phyloP scores from a whole-genome alignment of 2,888 invertebrate species.

The Cynaeus angustus region DNA sequence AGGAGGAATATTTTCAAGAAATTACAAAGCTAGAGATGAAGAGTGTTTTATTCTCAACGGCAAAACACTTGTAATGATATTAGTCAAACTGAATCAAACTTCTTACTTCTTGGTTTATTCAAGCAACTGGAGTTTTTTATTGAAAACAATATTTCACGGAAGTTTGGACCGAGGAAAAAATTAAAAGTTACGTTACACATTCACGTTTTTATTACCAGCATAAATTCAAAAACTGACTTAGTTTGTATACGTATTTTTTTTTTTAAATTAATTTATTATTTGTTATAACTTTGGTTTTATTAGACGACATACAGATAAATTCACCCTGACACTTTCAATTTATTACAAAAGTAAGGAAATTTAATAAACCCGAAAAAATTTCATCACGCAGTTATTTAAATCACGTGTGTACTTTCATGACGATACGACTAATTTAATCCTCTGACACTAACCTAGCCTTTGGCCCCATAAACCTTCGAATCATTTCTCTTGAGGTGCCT shows the following conservation, averaged over 20 bases:
- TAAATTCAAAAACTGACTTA: not conserved
- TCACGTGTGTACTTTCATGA: constrained; percentile 8
- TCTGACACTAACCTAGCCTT: constrained; percentile 35
- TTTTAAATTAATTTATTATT: no score
- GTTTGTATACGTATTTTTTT: no score
- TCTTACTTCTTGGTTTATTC: constrained; percentile 16
- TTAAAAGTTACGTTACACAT: not conserved
- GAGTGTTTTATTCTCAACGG: constrained; percentile 22
- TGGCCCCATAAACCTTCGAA: constrained; percentile 28
- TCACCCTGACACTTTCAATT: no score
- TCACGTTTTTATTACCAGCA: constrained; percentile 7
- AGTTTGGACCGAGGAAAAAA: not conserved
- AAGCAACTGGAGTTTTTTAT: constrained; percentile 8
- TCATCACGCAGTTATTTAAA: constrained; percentile 22
- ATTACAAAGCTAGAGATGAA: constrained; percentile 9
- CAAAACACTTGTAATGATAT: constrained; percentile 34
- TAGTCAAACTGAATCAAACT: constrained; percentile 33
- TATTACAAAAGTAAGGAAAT: not conserved
- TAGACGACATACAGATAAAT: no score
- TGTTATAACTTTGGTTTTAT: no score
- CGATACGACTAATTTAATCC: constrained; percentile 28
- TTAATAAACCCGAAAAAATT: not conserved
- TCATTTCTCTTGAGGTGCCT: constrained; percentile 38
- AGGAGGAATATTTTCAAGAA: not conserved
- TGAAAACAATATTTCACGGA: not conserved